Evolutionary conservation across 2,113 vertebrate genomes (phyloP), one percentile per base, ranked within the genome.

Genomic region (Elachura formosa): DNA sequence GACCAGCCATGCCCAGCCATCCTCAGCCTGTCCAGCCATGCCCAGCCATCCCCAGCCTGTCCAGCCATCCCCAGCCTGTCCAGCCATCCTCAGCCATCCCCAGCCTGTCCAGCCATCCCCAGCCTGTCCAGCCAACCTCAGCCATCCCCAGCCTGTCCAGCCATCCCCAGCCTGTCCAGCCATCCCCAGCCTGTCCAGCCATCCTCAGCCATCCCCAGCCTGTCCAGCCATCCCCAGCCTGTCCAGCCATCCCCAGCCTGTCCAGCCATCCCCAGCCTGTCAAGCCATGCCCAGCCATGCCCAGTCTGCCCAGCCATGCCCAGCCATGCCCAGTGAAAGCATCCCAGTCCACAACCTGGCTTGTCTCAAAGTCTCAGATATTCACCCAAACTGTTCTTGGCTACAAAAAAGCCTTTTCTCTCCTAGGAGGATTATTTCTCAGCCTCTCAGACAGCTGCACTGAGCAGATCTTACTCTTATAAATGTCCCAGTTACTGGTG

Each of bases 401-500:
- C 91, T 80, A 23, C n/a, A 62, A 25, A 82, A 89, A 61, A 64
- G 45, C 54, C 84, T 84, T 76, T 66, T 76, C 56, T 64, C 84
- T 73, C 87, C 54, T 82, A 38, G 1, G 4, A 61, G 33, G 7
- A 4, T 41, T 89, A 89, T 82, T 68, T 66, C 78, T 40, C 81
- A 73, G 63, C 56, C 84, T 89, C 86, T 66, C 0, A 0, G 49
- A 45, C 66, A 94, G 91, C 77, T 94, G 86, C 63, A 24, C 4
- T 5, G 43, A 93, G 46, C 89, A 66, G 26, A 52, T 11, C 9
- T 11, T 14, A 29, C 23, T 11, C 20, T 84, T 72, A 61, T 24
- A 82, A 90, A 78, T 62, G 78, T 26, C 64, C 52, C 17, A 41
- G 67, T 89, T 25, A 24, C 45, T 9, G 15, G n/a, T 9, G 15